These are phyloP conservation scores for Trichopoda pennipes DNA, from an alignment of 2,888 invertebrate genomes.

Conservation along the genomic window DNA sequence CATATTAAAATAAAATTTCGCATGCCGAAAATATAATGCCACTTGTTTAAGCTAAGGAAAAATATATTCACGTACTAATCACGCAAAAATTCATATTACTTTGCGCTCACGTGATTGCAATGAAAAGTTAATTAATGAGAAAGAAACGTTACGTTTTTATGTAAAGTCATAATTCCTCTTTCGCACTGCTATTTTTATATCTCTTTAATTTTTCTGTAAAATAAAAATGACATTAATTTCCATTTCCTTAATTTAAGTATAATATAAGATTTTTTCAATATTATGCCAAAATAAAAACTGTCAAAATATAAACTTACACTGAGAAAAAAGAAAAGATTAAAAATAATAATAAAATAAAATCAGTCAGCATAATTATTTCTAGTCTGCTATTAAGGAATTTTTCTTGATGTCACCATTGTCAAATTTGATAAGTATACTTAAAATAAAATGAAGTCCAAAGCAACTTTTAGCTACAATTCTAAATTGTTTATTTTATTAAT, in stretches of 20 bases:
- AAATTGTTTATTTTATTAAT: constrained; percentile 67
- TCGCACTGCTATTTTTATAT: no score
- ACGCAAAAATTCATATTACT: no score
- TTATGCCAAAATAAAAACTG: constrained; percentile 18
- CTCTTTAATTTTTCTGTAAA: no score
- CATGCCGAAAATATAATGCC: no score
- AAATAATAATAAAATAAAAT: not conserved
- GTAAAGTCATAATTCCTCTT: no score
- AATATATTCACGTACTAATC: no score
- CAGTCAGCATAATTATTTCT: constrained; percentile 18
- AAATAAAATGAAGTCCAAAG: constrained; percentile 23
- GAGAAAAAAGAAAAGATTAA: not conserved
- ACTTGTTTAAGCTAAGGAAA: no score
- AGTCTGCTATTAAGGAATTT: constrained; percentile 30
- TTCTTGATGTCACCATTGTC: constrained; percentile 61
- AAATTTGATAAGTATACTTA: constrained; percentile 54
- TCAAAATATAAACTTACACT: constrained; percentile 32
- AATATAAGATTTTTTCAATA: constrained; percentile 40
- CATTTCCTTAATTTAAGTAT: constrained; percentile 15
- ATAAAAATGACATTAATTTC: no score
- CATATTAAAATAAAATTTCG: no score
- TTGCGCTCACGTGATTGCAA: no score
- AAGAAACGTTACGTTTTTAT: no score
- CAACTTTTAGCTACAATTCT: constrained; percentile 20
- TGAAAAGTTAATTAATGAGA: no score